Evolutionary conservation across 1,140 invertebrate genomes (phyloP).

Genomic region (Drosophila parabipectinata): DNA sequence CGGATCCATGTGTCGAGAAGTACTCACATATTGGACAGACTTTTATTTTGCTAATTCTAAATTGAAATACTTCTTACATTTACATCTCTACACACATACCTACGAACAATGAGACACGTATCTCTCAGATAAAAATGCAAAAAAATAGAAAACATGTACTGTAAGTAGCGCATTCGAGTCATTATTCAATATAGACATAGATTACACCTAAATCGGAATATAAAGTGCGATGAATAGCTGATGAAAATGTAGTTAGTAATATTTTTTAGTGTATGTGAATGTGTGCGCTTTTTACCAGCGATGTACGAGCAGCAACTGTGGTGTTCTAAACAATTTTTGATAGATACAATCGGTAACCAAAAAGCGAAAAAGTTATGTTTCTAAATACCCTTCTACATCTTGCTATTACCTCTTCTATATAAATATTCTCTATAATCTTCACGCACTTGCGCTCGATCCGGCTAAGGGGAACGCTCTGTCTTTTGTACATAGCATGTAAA

Average conservation of each 20-base stretch:
- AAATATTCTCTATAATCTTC: constrained; percentile 28
- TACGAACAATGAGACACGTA: not conserved
- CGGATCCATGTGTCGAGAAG: not conserved
- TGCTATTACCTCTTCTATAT: constrained; percentile 9
- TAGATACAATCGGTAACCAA: constrained; percentile 57
- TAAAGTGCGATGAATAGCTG: constrained; percentile 50
- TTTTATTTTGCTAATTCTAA: constrained; percentile 46
- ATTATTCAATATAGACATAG: constrained; percentile 37
- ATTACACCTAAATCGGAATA: constrained; percentile 39
- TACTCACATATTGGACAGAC: constrained; percentile 4
- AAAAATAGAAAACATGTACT: constrained; percentile 16
- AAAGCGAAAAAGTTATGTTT: constrained; percentile 38
- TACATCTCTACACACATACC: constrained; percentile 24
- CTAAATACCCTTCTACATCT: constrained; percentile 30
- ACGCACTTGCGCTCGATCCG: constrained; percentile 56
- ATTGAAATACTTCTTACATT: constrained; percentile 39
- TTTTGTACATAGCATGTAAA: constrained; percentile 76
- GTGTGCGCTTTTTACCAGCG: constrained; percentile 70
- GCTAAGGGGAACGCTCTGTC: constrained; percentile 46
- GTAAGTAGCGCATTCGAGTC: constrained; percentile 59
- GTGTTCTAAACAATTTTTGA: constrained; percentile 73
- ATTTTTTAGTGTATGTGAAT: constrained; percentile 59
- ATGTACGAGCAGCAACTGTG: constrained; percentile 77
- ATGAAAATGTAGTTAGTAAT: constrained; percentile 70
- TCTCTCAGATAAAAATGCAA: not conserved